Base-by-base conservation (phyloP, 2,113 vertebrate genomes). In the Numida meleagris region DNA sequence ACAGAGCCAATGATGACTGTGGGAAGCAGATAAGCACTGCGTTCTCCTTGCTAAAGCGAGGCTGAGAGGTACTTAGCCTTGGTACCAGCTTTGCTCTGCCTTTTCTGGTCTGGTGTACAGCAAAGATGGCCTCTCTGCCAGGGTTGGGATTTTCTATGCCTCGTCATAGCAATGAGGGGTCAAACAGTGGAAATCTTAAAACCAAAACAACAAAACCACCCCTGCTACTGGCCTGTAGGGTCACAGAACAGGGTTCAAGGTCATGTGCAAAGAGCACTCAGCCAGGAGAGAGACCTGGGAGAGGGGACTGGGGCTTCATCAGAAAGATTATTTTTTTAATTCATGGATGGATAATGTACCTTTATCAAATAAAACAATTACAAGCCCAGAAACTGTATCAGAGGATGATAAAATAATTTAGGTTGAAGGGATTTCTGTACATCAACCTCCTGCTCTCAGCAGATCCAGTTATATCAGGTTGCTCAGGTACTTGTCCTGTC, bases 281-380 rank as follows among this genome's bases (percentile, higher is more conserved):
- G 80, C 71, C 58, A 92, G 57, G 48, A 88, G 42, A 31, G 57
- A 86, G n/a, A 78, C 12, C 36, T 78, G 75, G 78, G 70, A 94
- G 34, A 77, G 55, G 53, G 42, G 68, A 89, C 63, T 83, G 86
- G 45, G 65, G 71, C 82, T 95, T 95, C 58, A 86, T 86, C 83
- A 97, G 95, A 98, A 97, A 98, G 93, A 97, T 70, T 98, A 98
- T 98, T 98, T 98, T 98, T 98, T 97, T 98, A 98, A 97, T 95
- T 97, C 73, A 92, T 72, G 96, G 76, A 97, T 96, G 96, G 95
- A 97, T 96, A 71, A 97, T 95, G 94, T 94, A 97, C 95, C 96
- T 97, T 98, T 98, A 97, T 98, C 96, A 97, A 98, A 98, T 98
- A 98, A 98, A 98, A 94, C 48, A 89, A 96, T 81, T 89, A 96